Evolutionary conservation across 2,113 vertebrate genomes (phyloP).

Genomic region (Nothobranchius kuhntae): DNA sequence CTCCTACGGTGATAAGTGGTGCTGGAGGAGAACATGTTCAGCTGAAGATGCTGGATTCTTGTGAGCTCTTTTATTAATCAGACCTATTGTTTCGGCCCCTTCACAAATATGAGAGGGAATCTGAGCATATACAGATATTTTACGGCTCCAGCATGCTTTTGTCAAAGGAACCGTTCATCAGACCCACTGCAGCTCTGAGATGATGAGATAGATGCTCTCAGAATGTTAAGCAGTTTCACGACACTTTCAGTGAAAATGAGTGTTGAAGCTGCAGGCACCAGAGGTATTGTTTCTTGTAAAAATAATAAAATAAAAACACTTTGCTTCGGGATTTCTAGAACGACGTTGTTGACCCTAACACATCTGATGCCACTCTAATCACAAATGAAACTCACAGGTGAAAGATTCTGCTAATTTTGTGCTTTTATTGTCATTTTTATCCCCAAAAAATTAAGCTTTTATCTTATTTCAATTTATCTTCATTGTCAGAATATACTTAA

Average conservation of each 20-base stretch:
- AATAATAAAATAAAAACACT: no score
- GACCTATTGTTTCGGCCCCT: slow-evolving; percentile 34
- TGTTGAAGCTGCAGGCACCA: neutral
- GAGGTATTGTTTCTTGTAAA: no score
- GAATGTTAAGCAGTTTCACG: neutral
- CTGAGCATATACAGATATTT: neutral
- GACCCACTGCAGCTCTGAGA: neutral
- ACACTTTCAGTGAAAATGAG: slow-evolving; percentile 1
- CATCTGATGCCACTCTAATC: no score
- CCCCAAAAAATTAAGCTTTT: no score
- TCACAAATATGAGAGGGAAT: slow-evolving; percentile 6
- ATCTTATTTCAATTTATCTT: no score
- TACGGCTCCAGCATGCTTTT: neutral
- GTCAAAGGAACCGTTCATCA: slow-evolving; percentile 3
- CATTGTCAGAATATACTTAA: no score
- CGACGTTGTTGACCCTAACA: no score
- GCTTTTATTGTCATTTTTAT: no score
- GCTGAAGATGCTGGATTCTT: slow-evolving; percentile 28
- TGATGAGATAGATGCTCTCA: neutral
- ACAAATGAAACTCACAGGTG: no score
- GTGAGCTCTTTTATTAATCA: slow-evolving; percentile 54
- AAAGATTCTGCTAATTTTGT: no score
- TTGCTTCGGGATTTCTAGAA: no score
- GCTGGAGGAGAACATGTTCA: slow-evolving; percentile 36
- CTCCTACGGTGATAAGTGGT: slow-evolving; percentile 13